Conservation (phyloP, 2,797 vertebrate genomes). For the Crax fasciolata region DNA sequence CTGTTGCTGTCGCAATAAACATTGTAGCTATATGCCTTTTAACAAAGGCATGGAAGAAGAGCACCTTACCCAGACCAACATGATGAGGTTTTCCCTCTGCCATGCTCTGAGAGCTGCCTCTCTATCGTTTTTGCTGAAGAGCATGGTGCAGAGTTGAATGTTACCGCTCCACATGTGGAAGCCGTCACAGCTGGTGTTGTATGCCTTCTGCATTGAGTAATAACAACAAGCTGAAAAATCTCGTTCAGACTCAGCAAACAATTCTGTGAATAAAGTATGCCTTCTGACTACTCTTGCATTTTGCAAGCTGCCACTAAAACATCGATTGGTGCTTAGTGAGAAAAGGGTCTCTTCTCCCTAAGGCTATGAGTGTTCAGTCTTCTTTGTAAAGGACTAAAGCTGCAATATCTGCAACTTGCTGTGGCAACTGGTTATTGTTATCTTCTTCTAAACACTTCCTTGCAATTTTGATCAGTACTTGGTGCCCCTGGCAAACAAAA, state of each 20-base stretch:
- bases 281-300: neutral
- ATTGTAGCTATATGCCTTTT: conserved; percentile 58
- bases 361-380: rapidly evolving
- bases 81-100: neutral
- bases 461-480: neutral
- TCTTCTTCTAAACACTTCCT: neutral
- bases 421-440: rapidly evolving
- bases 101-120: conserved; percentile 16
- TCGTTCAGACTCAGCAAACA: neutral
- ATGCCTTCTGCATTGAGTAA: neutral
- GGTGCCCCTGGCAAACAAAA: neutral
- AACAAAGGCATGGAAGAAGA: conserved; percentile 51
- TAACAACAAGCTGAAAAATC: conserved; percentile 18
- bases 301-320: neutral
- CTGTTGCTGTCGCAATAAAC: conserved; percentile 82
- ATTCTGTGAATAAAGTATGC: neutral
- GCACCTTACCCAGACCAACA: conserved; percentile 61
- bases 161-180: conserved; percentile 48
- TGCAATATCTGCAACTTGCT: neutral
- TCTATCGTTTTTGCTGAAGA: conserved; percentile 51
- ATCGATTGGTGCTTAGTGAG: neutral
- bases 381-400: neutral
- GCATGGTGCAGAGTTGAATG: neutral
- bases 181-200: conserved; percentile 53
- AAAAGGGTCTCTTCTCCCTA: neutral